Conservation (phyloP, 2,888 invertebrate species). For the Eristalinus sepulchralis region DNA sequence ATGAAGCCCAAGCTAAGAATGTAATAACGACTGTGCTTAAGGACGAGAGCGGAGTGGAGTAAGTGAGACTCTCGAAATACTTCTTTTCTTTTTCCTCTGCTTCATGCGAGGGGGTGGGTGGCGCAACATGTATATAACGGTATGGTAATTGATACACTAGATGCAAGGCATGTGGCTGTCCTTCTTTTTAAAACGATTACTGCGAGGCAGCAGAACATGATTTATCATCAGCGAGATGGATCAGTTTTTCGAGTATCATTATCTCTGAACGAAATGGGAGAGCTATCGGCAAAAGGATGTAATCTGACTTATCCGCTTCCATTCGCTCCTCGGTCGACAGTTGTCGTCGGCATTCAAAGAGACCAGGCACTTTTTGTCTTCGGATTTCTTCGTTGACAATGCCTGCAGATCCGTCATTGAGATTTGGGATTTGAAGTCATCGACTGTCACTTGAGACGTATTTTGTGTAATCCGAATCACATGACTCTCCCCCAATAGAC, state of each 20-base stretch:
- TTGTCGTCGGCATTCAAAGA: not conserved
- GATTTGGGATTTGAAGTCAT: not conserved
- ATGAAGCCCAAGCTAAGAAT: slow-evolving; percentile 23
- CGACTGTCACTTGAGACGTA: not conserved
- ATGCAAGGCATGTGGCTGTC: not conserved
- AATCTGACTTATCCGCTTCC: not conserved
- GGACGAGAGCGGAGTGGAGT: not conserved
- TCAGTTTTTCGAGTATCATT: not conserved
- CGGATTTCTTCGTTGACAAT: no score
- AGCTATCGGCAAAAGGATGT: not conserved
- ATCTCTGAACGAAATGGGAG: not conserved
- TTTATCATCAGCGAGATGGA: slow-evolving; percentile 1
- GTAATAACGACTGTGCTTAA: slow-evolving; percentile 36
- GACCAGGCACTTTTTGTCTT: not conserved
- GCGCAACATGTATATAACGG: slow-evolving; percentile 37
- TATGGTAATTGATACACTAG: slow-evolving; percentile 3
- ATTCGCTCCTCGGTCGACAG: not conserved
- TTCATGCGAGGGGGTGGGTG: not conserved
- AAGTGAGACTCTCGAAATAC: not conserved
- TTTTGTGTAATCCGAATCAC: not conserved
- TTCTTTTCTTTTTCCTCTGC: not conserved
- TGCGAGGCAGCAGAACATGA: slow-evolving; percentile 5
- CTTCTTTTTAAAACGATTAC: slow-evolving; percentile 2
- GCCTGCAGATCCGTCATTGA: not conserved
- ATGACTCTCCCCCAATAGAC: not conserved